phyloP scores from a whole-genome alignment of 1,140 invertebrate genomes.

The Cherax destructor region DNA sequence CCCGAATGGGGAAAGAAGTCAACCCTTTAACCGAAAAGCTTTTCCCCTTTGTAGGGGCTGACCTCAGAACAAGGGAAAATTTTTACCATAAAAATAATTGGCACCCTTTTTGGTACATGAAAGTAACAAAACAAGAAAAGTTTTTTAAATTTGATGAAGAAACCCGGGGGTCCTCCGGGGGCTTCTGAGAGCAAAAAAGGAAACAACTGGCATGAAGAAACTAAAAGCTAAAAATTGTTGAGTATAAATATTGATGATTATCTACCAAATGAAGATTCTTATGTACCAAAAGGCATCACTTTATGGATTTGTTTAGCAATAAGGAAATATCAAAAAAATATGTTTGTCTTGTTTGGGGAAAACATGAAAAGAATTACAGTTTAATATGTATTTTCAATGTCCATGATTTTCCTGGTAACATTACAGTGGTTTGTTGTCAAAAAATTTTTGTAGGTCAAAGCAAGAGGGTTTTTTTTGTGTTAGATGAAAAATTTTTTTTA shows the following conservation, averaged over 20 bases:
- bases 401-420: background rate
- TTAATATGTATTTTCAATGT: constrained; percentile 9
- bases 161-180: background rate
- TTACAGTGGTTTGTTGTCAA: constrained; percentile 22
- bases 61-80: background rate
- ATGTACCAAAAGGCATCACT: background rate
- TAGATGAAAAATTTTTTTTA: constrained; percentile 35
- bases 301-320: background rate
- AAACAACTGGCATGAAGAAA: background rate
- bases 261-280: constrained; percentile 1
- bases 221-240: background rate
- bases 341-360: constrained; percentile 58
- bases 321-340: background rate
- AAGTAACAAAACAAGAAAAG: too few species aligned
- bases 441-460: constrained; percentile 40
- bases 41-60: background rate
- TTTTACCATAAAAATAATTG: background rate
- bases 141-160: too few species aligned
- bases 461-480: constrained; percentile 37
- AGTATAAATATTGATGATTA: constrained; percentile 26
- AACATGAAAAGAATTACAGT: background rate
- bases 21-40: background rate
- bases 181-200: background rate
- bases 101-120: too few species aligned
- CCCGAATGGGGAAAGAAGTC: constrained; percentile 11